Conservation (phyloP, 2,888 invertebrate genomes). For the Candidula unifasciata region DNA sequence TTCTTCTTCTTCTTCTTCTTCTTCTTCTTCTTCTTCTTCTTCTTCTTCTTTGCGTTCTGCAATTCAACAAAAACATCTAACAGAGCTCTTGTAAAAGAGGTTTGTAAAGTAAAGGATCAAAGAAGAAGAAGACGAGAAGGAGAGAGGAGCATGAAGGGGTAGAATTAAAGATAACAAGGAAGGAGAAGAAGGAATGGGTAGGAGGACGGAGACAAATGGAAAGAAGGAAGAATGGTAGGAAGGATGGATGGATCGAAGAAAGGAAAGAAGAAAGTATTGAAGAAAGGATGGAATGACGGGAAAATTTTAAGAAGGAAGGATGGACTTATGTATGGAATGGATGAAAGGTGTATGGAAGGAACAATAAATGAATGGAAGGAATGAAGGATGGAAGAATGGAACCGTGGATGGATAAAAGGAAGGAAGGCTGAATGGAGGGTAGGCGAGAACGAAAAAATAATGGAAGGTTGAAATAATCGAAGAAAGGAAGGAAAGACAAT, state of each 20-base stretch:
- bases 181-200: background rate
- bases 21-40: background rate
- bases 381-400: background rate
- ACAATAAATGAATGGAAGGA: no score
- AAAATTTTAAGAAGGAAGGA: no score
- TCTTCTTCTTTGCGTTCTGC: background rate
- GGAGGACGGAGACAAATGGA: background rate
- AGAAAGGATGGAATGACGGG: no score
- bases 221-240: background rate
- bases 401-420: no score
- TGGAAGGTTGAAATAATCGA: background rate
- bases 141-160: background rate
- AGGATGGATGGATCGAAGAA: no score
- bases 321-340: no score
- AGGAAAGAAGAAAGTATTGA: background rate
- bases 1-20: background rate
- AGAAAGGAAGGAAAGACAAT: background rate
- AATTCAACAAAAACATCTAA: background rate
- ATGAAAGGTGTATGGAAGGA: no score
- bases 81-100: no score
- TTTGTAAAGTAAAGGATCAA: no score
- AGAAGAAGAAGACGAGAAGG: slow-evolving; percentile 23
- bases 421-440: background rate
- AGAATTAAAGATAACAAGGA: no score
- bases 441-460: background rate